Conservation (phyloP, 2,888 invertebrate species). For the Pyrrhia umbra region DNA sequence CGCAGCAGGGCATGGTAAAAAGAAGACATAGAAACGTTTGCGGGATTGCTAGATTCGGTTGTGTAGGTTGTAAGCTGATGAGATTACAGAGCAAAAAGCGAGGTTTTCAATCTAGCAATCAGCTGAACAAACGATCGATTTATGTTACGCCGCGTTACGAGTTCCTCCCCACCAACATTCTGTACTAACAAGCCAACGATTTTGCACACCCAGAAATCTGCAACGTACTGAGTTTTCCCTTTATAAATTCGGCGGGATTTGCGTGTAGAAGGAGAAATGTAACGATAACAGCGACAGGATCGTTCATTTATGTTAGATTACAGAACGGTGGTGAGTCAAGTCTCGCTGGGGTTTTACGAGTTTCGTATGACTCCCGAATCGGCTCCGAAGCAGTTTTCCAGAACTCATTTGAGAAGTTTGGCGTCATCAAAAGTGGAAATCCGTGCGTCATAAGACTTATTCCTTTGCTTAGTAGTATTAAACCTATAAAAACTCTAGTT, state of each 20-base stretch:
- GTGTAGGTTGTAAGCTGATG: conserved; percentile 67
- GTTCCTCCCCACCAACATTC: conserved; percentile 71
- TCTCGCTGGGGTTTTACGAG: conserved; percentile 84
- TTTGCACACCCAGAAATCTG: conserved; percentile 76
- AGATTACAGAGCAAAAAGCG: conserved; percentile 78
- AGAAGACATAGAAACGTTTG: conserved; percentile 46
- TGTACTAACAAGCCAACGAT: conserved; percentile 71
- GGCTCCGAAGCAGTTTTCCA: conserved; percentile 78
- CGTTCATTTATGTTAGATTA: conserved; percentile 82
- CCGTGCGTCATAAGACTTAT: conserved; percentile 69
- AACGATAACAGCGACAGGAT: conserved; percentile 80
- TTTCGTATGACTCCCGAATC: conserved; percentile 83
- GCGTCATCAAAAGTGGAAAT: conserved; percentile 79
- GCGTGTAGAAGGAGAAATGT: conserved; percentile 82
- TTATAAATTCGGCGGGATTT: conserved; percentile 78
- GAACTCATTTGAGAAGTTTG: conserved; percentile 84
- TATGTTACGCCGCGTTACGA: conserved; percentile 81
- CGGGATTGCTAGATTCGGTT: conserved; percentile 56
- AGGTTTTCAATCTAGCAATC: conserved; percentile 83
- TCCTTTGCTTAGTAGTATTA: conserved; percentile 57
- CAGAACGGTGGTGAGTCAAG: conserved; percentile 74
- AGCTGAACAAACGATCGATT: conserved; percentile 85
- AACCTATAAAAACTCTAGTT: conserved; percentile 51
- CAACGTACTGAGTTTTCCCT: conserved; percentile 79
- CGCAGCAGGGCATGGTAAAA: conserved; percentile 47